These are phyloP conservation scores for Zoroaster sp. DNA, from an alignment of 53 echinoderm and acorn worm genomes.

Conservation along the genomic window DNA sequence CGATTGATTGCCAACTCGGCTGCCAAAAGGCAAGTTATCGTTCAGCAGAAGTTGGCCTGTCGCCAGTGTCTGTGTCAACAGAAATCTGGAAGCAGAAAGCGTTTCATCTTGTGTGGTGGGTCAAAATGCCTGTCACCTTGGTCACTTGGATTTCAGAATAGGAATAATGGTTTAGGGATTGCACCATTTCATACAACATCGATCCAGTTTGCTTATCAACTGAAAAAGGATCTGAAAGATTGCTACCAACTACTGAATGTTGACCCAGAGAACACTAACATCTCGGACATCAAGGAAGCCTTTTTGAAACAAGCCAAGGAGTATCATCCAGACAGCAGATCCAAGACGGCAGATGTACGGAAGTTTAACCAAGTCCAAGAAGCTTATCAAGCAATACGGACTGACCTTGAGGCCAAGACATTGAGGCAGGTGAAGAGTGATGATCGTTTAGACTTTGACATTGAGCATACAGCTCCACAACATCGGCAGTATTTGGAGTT, in stretches of 20 bases:
- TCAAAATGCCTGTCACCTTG: background rate
- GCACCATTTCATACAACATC: background rate
- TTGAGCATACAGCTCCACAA: slow-evolving; percentile 72
- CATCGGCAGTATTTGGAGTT: slow-evolving; percentile 82
- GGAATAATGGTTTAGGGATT: background rate
- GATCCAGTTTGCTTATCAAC: background rate
- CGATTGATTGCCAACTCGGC: background rate
- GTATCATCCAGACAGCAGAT: slow-evolving; percentile 80
- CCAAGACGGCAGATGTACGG: slow-evolving; percentile 52
- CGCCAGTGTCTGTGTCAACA: background rate
- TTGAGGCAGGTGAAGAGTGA: slow-evolving; percentile 11
- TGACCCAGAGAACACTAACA: slow-evolving; percentile 26
- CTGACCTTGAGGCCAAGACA: slow-evolving; percentile 53
- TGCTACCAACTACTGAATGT: slow-evolving; percentile 61
- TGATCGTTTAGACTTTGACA: slow-evolving; percentile 31
- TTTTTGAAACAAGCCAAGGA: slow-evolving; percentile 78
- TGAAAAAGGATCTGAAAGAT: slow-evolving; percentile 15
- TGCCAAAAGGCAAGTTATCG: background rate
- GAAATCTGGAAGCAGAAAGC: background rate
- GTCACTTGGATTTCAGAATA: background rate
- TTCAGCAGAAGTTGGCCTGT: background rate
- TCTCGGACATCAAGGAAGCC: slow-evolving; percentile 64
- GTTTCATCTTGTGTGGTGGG: background rate
- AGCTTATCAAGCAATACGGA: slow-evolving; percentile 67
- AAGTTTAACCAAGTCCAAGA: slow-evolving; percentile 76